A percentile compares a stretch with the other conserved stretches of the same genome.
Conservation (phyloP, 2,113 vertebrate genomes). For the Fregetta grallaria region DNA sequence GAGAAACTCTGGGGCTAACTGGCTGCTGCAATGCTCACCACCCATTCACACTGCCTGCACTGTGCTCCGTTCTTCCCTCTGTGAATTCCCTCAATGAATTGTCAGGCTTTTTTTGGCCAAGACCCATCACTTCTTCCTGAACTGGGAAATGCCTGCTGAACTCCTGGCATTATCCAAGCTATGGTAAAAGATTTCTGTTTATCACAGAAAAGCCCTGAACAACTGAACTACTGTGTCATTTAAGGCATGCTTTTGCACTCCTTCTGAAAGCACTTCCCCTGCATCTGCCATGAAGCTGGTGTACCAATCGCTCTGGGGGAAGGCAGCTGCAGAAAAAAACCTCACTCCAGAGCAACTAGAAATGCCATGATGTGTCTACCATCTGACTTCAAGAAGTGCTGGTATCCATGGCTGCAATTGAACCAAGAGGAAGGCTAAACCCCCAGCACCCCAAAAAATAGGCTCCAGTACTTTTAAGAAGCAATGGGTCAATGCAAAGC, state of each 20-base stretch:
- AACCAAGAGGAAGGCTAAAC: neutral
- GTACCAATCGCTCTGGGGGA: neutral
- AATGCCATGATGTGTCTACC: neutral
- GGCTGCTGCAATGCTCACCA: neutral
- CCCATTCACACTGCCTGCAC: neutral
- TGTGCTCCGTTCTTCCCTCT: neutral
- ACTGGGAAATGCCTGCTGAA: neutral
- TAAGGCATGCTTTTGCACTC: neutral
- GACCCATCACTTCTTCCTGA: neutral
- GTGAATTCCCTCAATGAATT: neutral
- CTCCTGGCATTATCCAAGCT: neutral
- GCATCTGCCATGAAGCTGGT: neutral
- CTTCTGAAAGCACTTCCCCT: neutral
- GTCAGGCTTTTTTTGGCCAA: neutral
- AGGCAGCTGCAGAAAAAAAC: neutral
- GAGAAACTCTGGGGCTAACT: neutral
- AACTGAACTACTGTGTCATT: neutral
- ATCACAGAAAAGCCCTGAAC: neutral
- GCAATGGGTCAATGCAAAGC: neutral
- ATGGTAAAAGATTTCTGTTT: neutral
- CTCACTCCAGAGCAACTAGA: neutral
- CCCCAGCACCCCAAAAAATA: neutral
- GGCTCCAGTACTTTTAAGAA: neutral
- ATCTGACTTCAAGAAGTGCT: neutral
- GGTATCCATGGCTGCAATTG: neutral